phyloP scores from a whole-genome alignment of 2,797 vertebrate genomes.

The Calcarius lapponicus region DNA sequence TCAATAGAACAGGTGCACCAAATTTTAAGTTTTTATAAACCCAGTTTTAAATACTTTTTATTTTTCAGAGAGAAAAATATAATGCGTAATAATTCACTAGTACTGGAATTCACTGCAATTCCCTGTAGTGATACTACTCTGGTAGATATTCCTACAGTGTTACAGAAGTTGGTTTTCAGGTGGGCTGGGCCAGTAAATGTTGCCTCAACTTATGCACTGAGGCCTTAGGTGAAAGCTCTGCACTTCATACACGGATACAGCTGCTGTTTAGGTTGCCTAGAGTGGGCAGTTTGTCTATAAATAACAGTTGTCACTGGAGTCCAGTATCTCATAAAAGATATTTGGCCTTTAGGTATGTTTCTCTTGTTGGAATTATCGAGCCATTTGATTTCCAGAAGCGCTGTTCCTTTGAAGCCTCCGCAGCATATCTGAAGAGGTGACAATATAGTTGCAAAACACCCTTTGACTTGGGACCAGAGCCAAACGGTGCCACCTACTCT shows the following conservation, averaged over 20 bases:
- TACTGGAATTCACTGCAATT: not conserved
- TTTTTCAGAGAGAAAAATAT: not conserved
- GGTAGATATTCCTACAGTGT: not conserved
- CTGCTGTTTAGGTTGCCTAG: not conserved
- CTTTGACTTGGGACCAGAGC: not conserved
- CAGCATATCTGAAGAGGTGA: not conserved
- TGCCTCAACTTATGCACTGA: not conserved
- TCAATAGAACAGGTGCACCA: not conserved
- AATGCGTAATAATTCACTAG: not conserved
- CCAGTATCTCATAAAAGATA: not conserved
- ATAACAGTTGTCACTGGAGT: not conserved
- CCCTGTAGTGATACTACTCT: not conserved
- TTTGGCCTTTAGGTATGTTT: not conserved
- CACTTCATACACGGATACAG: not conserved
- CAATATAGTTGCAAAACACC: not conserved
- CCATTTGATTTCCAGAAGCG: not conserved
- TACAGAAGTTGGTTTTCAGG: not conserved
- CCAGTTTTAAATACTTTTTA: not conserved
- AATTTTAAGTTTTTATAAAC: not conserved
- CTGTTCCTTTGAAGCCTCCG: not conserved
- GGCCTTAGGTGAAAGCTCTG: not conserved
- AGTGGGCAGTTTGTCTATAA: not conserved
- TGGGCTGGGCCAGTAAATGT: not conserved
- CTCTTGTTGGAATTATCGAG: not conserved
- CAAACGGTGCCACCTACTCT: not conserved